A percentile compares a stretch with the other conserved stretches of the same genome.
phyloP scores from a whole-genome alignment of 30 jellyfish, hydroid and myxozoan species.

The Cassiopea xamachana region DNA sequence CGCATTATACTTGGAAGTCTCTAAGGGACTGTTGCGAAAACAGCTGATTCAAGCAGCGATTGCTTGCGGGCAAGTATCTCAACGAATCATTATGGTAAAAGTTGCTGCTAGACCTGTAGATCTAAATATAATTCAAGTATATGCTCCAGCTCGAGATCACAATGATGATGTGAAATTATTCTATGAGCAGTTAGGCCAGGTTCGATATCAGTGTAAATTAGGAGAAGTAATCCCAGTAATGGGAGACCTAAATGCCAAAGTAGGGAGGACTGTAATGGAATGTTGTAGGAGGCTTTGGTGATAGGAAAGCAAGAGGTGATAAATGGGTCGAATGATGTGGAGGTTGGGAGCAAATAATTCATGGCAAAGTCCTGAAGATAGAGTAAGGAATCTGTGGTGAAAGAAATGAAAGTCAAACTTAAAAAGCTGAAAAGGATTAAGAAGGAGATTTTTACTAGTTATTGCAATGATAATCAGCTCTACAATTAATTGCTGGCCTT shows the following conservation, averaged over 20 bases:
- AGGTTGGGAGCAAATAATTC: background rate
- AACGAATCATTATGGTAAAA: background rate
- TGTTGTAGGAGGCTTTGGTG: conserved; percentile 12
- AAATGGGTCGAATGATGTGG: background rate
- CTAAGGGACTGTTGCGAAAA: background rate
- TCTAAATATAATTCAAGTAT: background rate
- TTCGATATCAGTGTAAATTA: background rate
- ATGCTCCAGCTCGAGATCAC: background rate
- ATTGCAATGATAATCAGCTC: too few relatives aligned
- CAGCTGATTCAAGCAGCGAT: background rate
- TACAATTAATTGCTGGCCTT: too few relatives aligned
- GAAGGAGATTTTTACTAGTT: background rate
- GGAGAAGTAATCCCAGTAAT: conserved; percentile 15
- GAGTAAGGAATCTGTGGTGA: conserved; percentile 12
- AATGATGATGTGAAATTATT: background rate
- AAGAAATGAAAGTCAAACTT: background rate
- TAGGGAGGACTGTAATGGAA: background rate
- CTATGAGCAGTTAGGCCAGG: background rate
- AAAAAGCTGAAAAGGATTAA: background rate
- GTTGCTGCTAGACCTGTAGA: background rate
- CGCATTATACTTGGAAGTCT: too few relatives aligned
- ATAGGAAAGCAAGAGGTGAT: conserved; percentile 9
- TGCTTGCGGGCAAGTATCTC: background rate
- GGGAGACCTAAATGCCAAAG: conserved; percentile 37
- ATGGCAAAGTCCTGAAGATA: conserved; percentile 23